A percentile compares a stretch with the other conserved stretches of the same genome.
Evolutionary conservation across 2,797 vertebrate species (phyloP).

Genomic region (Falco biarmicus): DNA sequence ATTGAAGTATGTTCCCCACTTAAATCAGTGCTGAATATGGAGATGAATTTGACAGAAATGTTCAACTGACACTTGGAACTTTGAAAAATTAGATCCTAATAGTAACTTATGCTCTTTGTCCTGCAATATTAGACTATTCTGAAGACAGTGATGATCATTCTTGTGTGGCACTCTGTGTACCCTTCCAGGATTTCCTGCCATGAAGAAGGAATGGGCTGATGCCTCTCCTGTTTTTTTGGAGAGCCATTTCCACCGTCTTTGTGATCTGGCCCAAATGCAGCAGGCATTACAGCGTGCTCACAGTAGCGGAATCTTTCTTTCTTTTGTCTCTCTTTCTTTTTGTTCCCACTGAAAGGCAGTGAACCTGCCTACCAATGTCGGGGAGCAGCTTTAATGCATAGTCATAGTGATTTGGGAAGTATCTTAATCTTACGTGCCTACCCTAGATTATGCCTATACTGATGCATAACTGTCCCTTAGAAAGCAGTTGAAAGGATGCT

Average conservation of each 20-base stretch:
- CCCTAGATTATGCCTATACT: neutral
- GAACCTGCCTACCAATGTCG: neutral
- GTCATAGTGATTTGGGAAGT: neutral
- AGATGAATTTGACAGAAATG: neutral
- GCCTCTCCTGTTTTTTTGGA: neutral
- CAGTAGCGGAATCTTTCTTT: neutral
- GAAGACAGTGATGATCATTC: accelerated
- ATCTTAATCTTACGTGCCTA: neutral
- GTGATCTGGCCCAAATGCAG: neutral
- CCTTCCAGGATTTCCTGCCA: neutral
- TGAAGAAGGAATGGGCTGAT: neutral
- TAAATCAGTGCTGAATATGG: neutral
- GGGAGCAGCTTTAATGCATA: neutral
- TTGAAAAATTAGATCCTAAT: neutral
- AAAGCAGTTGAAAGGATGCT: neutral
- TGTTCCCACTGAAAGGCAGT: neutral
- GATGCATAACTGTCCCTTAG: neutral
- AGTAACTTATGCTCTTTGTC: neutral
- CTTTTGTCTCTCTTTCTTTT: neutral
- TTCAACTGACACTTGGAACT: neutral
- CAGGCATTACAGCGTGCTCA: neutral
- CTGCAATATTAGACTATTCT: neutral
- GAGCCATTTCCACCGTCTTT: neutral
- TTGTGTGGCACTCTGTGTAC: neutral
- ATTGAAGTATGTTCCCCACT: neutral